A percentile compares a stretch with the other conserved stretches of the same genome.
phyloP scores from a whole-genome alignment of 2,113 vertebrate species.

The Shinisaurus crocodilurus region DNA sequence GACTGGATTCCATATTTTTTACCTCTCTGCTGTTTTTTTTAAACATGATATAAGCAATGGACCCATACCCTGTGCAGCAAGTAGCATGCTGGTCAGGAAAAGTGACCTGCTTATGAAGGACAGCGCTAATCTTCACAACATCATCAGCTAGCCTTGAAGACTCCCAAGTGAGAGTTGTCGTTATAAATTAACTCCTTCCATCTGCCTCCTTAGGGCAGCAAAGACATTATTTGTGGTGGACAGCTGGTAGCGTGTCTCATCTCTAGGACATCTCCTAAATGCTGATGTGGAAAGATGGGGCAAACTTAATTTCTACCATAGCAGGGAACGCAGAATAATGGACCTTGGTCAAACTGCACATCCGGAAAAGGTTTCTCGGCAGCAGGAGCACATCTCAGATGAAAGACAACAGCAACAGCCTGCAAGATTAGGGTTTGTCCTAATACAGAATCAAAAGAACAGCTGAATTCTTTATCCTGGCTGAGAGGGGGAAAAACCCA shows the following conservation, averaged over 20 bases:
- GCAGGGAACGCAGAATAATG: slow-evolving; percentile 1
- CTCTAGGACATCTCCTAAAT: slow-evolving; percentile 62
- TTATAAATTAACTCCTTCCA: slow-evolving; percentile 78
- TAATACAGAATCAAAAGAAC: neutral
- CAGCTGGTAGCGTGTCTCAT: slow-evolving; percentile 70
- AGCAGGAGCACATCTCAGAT: neutral
- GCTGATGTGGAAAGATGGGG: slow-evolving; percentile 36
- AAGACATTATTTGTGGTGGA: slow-evolving; percentile 74
- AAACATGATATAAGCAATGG: slow-evolving; percentile 45
- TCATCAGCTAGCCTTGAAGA: slow-evolving; percentile 65
- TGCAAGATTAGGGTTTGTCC: neutral
- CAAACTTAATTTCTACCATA: slow-evolving; percentile 22
- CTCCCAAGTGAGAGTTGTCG: slow-evolving; percentile 71
- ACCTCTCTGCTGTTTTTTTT: slow-evolving; percentile 51
- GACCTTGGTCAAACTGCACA: slow-evolving; percentile 19
- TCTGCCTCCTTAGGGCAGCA: slow-evolving; percentile 75
- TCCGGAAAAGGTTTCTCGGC: neutral
- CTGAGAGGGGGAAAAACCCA: neutral
- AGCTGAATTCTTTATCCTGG: neutral
- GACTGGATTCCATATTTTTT: slow-evolving; percentile 55
- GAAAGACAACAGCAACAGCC: slow-evolving; percentile 28
- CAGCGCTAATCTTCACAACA: slow-evolving; percentile 71
- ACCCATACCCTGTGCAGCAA: slow-evolving; percentile 56
- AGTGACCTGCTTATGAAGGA: slow-evolving; percentile 73
- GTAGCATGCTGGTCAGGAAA: slow-evolving; percentile 55